A percentile compares a stretch with the other conserved stretches of the same genome.
These are phyloP conservation scores for Hassar affinis DNA, from an alignment of 2,113 vertebrate genomes.

Conservation along the genomic window DNA sequence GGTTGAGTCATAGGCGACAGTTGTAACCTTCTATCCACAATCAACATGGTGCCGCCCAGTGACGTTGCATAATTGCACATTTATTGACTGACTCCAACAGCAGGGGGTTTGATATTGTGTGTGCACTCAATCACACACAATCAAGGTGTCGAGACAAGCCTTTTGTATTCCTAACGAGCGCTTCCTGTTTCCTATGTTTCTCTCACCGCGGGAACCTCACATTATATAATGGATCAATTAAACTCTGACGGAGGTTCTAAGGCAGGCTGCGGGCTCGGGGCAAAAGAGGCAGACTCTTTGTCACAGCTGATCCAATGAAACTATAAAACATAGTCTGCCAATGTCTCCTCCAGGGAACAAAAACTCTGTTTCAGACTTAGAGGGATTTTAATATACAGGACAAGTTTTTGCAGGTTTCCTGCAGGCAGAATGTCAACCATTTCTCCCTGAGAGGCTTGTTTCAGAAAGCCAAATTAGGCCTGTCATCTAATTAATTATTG, in stretches of 20 bases:
- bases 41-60: conserved; percentile 20
- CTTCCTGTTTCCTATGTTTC: conserved; percentile 3
- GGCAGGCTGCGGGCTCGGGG: not conserved
- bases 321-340: not conserved
- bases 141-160: conserved; percentile 32
- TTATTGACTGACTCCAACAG: conserved; percentile 45
- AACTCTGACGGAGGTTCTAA: conserved; percentile 16
- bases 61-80: conserved; percentile 42
- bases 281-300: not conserved
- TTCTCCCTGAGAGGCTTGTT: conserved; percentile 40
- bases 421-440: conserved; percentile 14
- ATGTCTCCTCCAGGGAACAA: not conserved
- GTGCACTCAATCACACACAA: conserved; percentile 34
- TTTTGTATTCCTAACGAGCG: conserved; percentile 47
- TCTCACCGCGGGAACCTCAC: conserved; percentile 4
- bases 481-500: conserved; percentile 23
- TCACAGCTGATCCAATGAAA: conserved; percentile 5
- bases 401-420: not conserved
- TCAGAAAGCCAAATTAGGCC: conserved; percentile 18
- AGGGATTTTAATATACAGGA: not conserved
- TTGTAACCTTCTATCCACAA: not conserved
- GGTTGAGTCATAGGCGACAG: not conserved
- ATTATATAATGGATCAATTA: conserved; percentile 47
- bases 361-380: not conserved
- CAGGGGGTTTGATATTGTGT: conserved; percentile 29